phyloP scores from a whole-genome alignment of 1,140 invertebrate species.

The Zophobas morio region DNA sequence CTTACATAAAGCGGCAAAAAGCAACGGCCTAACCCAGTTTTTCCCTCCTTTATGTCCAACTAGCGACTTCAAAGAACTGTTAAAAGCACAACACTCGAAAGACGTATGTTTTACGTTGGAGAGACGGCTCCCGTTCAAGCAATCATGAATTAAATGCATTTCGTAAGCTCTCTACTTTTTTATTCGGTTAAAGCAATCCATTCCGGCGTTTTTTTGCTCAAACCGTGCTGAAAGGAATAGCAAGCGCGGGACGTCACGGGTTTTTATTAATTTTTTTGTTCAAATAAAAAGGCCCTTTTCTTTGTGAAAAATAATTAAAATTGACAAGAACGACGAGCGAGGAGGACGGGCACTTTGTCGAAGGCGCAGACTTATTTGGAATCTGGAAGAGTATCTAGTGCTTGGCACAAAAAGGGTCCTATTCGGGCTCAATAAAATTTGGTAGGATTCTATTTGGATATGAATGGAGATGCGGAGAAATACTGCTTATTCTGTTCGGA shows the following conservation, averaged over 20 bases:
- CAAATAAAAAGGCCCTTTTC: not conserved
- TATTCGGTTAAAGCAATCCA: conserved; percentile 16
- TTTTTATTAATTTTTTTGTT: conserved; percentile 6
- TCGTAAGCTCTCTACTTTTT: conserved; percentile 13
- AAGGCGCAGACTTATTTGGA: not conserved
- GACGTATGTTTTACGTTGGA: conserved; percentile 28
- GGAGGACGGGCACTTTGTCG: not conserved
- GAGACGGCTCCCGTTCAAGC: conserved; percentile 1
- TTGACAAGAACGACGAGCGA: not conserved
- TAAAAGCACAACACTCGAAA: conserved; percentile 35
- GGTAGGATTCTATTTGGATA: conserved; percentile 8
- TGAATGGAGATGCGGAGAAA: conserved; percentile 2
- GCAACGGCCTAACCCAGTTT: conserved; percentile 6
- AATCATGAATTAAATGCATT: conserved; percentile 22
- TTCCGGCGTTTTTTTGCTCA: conserved; percentile 4
- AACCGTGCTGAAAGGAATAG: not conserved
- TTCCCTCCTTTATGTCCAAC: conserved; percentile 1
- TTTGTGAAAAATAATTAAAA: not conserved
- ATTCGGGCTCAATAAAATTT: conserved; percentile 10
- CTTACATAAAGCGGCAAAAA: conserved; percentile 20
- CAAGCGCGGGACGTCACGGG: not conserved
- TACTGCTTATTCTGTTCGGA: conserved; percentile 10
- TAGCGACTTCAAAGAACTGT: conserved; percentile 6
- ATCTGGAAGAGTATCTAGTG: not conserved
- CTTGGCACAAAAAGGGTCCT: conserved; percentile 11